phyloP scores from a whole-genome alignment of 2,797 vertebrate genomes.

The Sphenodon punctatus region DNA sequence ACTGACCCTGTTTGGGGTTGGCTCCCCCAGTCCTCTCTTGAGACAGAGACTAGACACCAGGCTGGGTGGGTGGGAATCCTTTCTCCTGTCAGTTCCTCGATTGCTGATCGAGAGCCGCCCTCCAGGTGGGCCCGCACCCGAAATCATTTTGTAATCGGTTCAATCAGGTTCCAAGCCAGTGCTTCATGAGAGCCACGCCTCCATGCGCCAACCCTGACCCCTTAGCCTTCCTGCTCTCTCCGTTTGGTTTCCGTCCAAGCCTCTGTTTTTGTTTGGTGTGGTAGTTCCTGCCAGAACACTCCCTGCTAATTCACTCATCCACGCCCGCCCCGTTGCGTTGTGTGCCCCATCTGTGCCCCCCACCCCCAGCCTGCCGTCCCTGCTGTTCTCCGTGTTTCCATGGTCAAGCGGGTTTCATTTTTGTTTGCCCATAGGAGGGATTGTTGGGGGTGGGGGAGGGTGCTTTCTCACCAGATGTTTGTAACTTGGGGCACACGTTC shows the following conservation, averaged over 20 bases:
- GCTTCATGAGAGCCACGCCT: no score
- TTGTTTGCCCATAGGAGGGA: background rate
- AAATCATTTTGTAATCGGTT: no score
- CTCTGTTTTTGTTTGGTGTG: background rate
- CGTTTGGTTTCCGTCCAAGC: background rate
- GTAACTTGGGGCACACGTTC: no score
- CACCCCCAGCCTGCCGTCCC: background rate
- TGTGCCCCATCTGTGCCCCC: no score
- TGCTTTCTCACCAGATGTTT: background rate
- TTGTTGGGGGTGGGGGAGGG: background rate
- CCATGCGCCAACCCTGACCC: no score
- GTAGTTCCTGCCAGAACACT: background rate
- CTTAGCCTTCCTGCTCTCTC: background rate
- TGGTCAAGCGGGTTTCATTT: background rate
- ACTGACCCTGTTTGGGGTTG: no score
- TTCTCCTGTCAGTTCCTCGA: no score
- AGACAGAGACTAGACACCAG: background rate
- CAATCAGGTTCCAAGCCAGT: no score
- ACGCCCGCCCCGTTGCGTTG: background rate
- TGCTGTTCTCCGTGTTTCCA: conserved; percentile 1
- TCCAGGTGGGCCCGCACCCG: no score
- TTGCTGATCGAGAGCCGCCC: no score
- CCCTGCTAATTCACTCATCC: background rate
- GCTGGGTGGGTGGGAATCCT: background rate
- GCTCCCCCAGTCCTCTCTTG: background rate